Evolutionary conservation across 53 echinoderm and acorn worm genomes (phyloP), one percentile per base, ranked within the genome.

Genomic region (Holothuria leucospilota): DNA sequence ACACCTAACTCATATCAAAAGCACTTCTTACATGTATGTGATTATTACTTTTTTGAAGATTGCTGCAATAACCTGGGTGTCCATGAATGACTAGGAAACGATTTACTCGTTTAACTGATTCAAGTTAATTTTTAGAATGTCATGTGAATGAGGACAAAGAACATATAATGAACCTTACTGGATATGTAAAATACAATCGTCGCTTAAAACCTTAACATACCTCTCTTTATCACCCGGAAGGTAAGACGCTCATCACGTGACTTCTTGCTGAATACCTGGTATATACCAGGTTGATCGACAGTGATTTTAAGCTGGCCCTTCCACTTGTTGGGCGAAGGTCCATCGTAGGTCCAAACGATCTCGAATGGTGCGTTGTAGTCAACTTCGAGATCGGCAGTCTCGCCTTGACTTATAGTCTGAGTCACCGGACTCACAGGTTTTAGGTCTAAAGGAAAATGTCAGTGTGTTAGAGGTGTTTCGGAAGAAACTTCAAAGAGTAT

Each of bases 181-280:
- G 3, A 34, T 34, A 34, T 34, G 34, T 34, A 34, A 9, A 46
- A 46, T 4, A 56, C 16, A 56, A 15, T 9, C 49, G 49, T 49
- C 6, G 8, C 2, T 56, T 56, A 16, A 56, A 18, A 4, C 4
- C 16, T 56, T 56, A 13, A 23, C 20, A 13, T 42, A 72, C 72
- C 72, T 21, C 72, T 39, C n/a, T 72, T 72, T 20, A 72, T 39
- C 39, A 72, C 72, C 21, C 72, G 72, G 46, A 72, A 72, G 49
- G 72, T 39, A 38, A 72, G n/a, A 38, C 72, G 72, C 34, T 46
- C 72, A 20, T 72, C 8, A 20, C 72, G 72, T n/a, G 40, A 20
- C 40, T 42, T 42, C 13, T 72, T 72, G 72, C 72, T 72, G 46
- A 72, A 72, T 72, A 10, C 72, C 23, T 72, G 42, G 49, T 72